A percentile compares a stretch with the other conserved stretches of the same genome.
Conservation (phyloP, 2,113 vertebrate genomes). For the human region GRCh38 chr6:46882001-46882500, state of each 20-base stretch:
- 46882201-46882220: not conserved
- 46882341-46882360: not conserved
- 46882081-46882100: conserved; percentile 80
- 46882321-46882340: not conserved
- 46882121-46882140: not conserved
- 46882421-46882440: not conserved
- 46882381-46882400: accelerated
- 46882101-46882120: conserved; percentile 82
- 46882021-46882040: not conserved
- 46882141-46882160: not conserved
- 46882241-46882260: not conserved
- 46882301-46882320: not conserved
- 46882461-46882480: not conserved
- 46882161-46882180: not conserved
- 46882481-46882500: not conserved
- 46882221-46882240: not conserved
- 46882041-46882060: conserved; percentile 82
- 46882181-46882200: not conserved
- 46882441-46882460: not conserved
- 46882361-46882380: not conserved
- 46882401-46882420: not conserved
- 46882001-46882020: not conserved
- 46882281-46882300: not conserved
- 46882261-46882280: not conserved
- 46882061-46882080: conserved; percentile 80